Base-by-base conservation (phyloP, 2,113 vertebrate species). In the Mesocricetus auratus region DNA sequence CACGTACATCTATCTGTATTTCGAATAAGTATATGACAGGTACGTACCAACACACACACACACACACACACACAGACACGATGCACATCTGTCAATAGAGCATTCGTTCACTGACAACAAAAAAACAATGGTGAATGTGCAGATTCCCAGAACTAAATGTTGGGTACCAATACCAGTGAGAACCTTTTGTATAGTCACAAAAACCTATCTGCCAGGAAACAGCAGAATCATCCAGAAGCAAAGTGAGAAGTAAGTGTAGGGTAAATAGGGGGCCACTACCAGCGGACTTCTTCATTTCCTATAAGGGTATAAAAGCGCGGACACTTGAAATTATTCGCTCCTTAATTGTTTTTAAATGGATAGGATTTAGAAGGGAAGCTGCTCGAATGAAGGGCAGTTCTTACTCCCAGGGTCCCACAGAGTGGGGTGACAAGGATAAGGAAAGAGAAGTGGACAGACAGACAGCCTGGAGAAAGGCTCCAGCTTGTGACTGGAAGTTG, bases 241-340 rank as follows among this genome's bases (percentile, higher is more conserved):
- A 95, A 82, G 90, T 91, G 96, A 97, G 91, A 66, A 97, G 82
- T 8, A 71, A 83, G 33, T 26, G 13, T 39, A 8, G 91, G 94
- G 62, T 24, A 42, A 24, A 42, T 17, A 60, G 13, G 45, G 1
- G 16, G 68, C 56, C 83, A 94, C 94, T 96, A 97, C 97, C 89
- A 83, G 94, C 29, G 3, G 24, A 42, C 92, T 83, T 82, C 91
- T 69, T 96, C 77, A 89, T 97, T 95, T 97, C 92, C 95, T 93
- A 97, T 96, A 92, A 95, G 91, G 97, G 93, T 96, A 96, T 93
- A 68, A 98, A 98, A 98, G 77, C 97, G 95, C 95, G 95, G 92
- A 96, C 96, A 96, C 92, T 97, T 85, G 96, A 98, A 98, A 98
- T 97, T 96, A 97, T 98, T 97, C 97, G 96, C 77, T 94, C 95